phyloP scores from a whole-genome alignment of 2,113 vertebrate species.

The Pterocles orientalis region DNA sequence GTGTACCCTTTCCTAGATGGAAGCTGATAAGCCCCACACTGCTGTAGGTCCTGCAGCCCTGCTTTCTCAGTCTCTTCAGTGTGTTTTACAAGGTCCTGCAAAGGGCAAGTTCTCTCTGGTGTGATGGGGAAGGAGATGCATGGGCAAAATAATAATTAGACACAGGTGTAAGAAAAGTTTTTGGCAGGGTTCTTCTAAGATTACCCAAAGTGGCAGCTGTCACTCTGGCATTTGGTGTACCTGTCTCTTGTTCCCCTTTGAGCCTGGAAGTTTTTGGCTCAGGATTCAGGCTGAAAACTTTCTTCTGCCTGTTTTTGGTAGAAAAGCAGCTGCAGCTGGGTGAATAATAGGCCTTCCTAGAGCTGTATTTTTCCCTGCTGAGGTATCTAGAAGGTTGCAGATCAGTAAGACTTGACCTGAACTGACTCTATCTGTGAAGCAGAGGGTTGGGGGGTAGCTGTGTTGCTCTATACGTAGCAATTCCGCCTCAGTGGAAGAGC shows the following conservation, averaged over 20 bases:
- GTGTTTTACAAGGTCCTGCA: neutral
- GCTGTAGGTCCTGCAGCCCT: neutral
- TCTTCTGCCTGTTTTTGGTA: neutral
- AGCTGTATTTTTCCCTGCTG: neutral
- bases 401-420: neutral
- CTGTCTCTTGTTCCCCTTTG: neutral
- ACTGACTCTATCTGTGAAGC: fast-evolving
- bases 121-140: neutral
- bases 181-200: neutral
- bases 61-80: neutral
- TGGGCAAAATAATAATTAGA: neutral
- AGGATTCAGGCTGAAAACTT: neutral
- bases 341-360: neutral
- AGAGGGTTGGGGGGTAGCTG: neutral
- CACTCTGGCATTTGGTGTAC: neutral
- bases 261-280: neutral
- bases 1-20: neutral
- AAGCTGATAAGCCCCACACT: neutral
- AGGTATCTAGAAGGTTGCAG: neutral
- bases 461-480: fast-evolving
- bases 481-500: neutral
- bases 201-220: neutral
- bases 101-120: neutral
- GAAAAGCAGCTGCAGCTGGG: neutral
- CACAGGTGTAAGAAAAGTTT: neutral